Evolutionary conservation across 2,888 invertebrate genomes (phyloP).

Genomic region (Drosophila limbata): DNA sequence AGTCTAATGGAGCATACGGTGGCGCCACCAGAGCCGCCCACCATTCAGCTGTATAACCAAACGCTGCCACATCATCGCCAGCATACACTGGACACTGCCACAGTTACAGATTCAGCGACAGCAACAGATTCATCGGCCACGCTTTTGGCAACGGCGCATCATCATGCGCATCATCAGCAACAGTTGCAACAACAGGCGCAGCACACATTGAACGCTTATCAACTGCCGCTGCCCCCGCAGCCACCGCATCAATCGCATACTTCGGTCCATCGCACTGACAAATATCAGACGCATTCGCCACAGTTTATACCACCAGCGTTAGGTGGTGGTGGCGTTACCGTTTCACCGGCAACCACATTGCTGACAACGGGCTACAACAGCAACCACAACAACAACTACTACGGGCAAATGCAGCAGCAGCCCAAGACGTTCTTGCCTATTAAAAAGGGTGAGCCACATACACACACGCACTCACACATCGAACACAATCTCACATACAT

Average conservation of each 20-base stretch:
- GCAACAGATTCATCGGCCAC: conserved; percentile 38
- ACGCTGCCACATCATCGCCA: conserved; percentile 52
- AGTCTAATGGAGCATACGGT: conserved; percentile 66
- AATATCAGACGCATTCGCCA: conserved; percentile 72
- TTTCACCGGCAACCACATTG: conserved; percentile 41
- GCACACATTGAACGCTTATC: conserved; percentile 62
- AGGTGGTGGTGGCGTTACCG: conserved; percentile 40
- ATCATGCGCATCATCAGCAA: conserved; percentile 60
- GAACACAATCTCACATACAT: conserved; percentile 27
- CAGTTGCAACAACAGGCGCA: conserved; percentile 53
- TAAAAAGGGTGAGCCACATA: conserved; percentile 82
- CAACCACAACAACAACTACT: conserved; percentile 40
- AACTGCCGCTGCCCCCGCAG: conserved; percentile 52
- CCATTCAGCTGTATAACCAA: conserved; percentile 70
- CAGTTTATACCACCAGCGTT: conserved; percentile 62
- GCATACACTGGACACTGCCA: conserved; percentile 61
- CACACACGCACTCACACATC: conserved; percentile 27
- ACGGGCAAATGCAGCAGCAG: conserved; percentile 66
- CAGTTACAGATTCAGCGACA: conserved; percentile 6
- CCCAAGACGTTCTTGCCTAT: conserved; percentile 77
- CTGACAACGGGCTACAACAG: conserved; percentile 39
- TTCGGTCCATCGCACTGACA: conserved; percentile 48
- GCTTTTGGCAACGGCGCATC: conserved; percentile 50
- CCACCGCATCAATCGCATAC: conserved; percentile 12
- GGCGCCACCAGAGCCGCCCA: conserved; percentile 73